Conservation (phyloP, 1,140 invertebrate species). For the Diachasma alloeum region DNA sequence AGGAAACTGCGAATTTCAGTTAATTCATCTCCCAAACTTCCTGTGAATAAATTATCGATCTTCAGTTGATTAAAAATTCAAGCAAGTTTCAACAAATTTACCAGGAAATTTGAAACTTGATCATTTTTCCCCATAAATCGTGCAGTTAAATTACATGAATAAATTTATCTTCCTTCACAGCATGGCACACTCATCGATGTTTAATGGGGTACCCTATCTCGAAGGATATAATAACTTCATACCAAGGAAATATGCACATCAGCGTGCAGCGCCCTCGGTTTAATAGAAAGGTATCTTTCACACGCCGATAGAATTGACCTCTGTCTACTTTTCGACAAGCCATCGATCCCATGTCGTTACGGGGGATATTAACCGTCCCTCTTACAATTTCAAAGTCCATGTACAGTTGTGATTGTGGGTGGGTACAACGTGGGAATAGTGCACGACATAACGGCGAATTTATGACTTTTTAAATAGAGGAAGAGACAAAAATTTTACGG, state of each 20-base stretch:
- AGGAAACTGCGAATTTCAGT: too few species aligned
- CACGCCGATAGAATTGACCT: background rate
- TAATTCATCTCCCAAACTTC: too few species aligned
- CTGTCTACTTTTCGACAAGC: conserved; percentile 4
- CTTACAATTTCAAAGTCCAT: background rate
- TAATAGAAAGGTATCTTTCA: background rate
- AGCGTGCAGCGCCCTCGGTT: background rate
- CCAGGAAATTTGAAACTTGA: too few species aligned
- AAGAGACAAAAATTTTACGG: background rate
- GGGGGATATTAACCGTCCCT: conserved; percentile 11
- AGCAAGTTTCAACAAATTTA: too few species aligned
- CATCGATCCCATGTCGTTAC: conserved; percentile 1
- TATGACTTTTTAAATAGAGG: background rate
- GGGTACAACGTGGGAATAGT: conserved; percentile 17
- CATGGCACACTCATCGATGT: background rate
- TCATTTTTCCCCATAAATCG: too few species aligned
- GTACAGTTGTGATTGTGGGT: background rate
- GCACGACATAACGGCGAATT: background rate
- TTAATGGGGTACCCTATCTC: background rate
- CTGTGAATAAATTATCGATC: too few species aligned
- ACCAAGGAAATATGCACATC: background rate
- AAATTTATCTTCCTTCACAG: background rate
- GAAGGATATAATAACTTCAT: background rate
- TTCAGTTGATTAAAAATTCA: too few species aligned
- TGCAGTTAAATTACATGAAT: background rate